phyloP scores from a whole-genome alignment of 2,797 vertebrate species.

The Loris lydekkerianus region DNA sequence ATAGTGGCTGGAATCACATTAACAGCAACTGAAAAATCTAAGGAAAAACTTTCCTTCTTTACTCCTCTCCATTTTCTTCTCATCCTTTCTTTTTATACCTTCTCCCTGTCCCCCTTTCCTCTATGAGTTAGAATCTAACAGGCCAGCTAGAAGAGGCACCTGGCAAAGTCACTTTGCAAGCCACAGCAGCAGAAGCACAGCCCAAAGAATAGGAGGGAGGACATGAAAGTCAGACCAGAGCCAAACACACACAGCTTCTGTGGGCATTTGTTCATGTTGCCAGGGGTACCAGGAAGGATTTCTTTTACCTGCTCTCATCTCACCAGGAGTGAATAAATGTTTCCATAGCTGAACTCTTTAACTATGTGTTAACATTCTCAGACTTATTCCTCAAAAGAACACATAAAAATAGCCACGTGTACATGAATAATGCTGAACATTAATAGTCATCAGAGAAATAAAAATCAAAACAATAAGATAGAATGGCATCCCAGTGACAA shows the following conservation, averaged over 20 bases:
- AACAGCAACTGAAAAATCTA: neutral
- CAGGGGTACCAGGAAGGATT: neutral
- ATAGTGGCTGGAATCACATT: neutral
- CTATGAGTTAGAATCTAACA: neutral
- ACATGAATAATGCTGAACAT: too few species aligned
- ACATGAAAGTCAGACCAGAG: neutral
- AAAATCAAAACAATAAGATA: too few species aligned
- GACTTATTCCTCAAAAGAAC: too few species aligned
- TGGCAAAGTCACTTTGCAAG: neutral
- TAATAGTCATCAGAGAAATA: too few species aligned
- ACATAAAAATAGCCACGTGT: too few species aligned
- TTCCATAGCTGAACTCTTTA: neutral
- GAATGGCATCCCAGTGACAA: too few species aligned
- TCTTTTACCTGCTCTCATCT: neutral
- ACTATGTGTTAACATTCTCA: neutral
- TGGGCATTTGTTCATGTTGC: neutral
- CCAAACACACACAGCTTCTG: neutral
- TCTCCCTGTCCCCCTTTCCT: accelerated
- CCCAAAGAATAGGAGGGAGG: neutral
- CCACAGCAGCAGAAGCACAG: neutral
- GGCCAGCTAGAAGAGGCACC: too few species aligned
- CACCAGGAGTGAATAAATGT: neutral
- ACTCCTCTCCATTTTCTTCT: neutral
- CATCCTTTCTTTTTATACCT: neutral
- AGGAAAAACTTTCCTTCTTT: too few species aligned